Conservation (phyloP, 2,888 invertebrate genomes). For the Papilio elwesi region DNA sequence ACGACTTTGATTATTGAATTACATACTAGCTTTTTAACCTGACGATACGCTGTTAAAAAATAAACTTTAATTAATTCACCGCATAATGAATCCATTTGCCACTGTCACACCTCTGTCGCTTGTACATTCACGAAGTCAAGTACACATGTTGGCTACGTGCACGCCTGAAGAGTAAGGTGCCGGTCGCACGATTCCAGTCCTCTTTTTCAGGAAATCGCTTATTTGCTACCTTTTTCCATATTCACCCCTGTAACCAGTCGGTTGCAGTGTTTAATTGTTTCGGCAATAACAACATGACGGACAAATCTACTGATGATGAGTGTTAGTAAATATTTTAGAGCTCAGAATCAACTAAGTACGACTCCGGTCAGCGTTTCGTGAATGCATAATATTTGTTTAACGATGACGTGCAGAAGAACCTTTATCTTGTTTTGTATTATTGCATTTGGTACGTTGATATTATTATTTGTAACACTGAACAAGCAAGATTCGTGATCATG, state of each 20-base stretch:
- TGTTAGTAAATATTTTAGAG: not conserved
- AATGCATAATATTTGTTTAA: not conserved
- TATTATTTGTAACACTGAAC: not conserved
- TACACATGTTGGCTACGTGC: no score
- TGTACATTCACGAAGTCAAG: no score
- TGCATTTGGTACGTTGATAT: constrained; percentile 2
- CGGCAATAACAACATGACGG: not conserved
- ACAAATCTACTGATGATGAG: not conserved
- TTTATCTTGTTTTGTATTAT: not conserved
- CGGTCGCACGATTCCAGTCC: no score
- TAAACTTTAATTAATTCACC: no score
- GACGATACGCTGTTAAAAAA: not conserved
- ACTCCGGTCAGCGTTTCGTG: not conserved
- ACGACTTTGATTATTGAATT: not conserved
- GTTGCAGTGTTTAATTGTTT: no score
- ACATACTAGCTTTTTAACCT: not conserved
- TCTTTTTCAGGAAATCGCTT: no score
- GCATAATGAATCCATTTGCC: no score
- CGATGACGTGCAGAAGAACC: not conserved
- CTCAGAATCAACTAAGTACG: not conserved
- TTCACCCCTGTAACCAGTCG: no score
- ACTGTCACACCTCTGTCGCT: no score
- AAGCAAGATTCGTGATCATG: not conserved
- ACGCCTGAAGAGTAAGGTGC: no score
- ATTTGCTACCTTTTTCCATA: no score